A percentile compares a stretch with the other conserved stretches of the same genome.
phyloP scores from a whole-genome alignment of 1,140 invertebrate genomes.

The Drosophila triauraria region DNA sequence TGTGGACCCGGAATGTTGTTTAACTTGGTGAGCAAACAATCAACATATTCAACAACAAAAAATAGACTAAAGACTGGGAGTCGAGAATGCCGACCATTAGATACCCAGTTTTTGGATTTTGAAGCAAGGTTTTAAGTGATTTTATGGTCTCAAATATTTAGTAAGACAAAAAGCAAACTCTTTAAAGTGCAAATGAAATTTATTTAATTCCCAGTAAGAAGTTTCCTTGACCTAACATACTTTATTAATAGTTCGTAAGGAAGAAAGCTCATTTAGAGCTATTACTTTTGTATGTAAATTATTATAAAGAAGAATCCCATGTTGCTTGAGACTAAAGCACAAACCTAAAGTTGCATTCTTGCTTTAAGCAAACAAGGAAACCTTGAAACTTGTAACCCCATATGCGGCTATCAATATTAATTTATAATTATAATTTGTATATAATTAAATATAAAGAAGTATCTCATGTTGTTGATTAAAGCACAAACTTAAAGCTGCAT shows the following conservation, averaged over 20 bases:
- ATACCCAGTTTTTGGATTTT: conserved; percentile 10
- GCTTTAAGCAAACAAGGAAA: background rate
- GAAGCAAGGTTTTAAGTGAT: background rate
- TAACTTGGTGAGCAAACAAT: conserved; percentile 28
- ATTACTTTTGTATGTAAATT: too few species aligned
- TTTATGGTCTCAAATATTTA: background rate
- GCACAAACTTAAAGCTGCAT: background rate
- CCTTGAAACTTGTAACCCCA: too few species aligned
- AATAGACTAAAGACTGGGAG: background rate
- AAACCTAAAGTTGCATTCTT: background rate
- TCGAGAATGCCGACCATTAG: background rate
- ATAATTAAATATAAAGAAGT: too few species aligned
- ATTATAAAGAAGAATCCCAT: too few species aligned
- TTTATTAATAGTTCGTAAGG: background rate
- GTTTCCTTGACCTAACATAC: background rate
- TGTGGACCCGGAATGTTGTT: conserved; percentile 38
- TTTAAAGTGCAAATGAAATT: background rate
- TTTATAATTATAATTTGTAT: background rate
- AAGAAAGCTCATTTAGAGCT: too few species aligned
- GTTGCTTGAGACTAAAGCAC: too few species aligned
- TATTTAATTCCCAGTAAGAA: background rate
- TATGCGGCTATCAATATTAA: background rate
- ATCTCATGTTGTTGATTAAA: too few species aligned
- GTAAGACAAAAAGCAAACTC: background rate
- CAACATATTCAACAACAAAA: conserved; percentile 7